Base-by-base conservation (phyloP, 2,888 invertebrate genomes). In the Phorcus lineatus region DNA sequence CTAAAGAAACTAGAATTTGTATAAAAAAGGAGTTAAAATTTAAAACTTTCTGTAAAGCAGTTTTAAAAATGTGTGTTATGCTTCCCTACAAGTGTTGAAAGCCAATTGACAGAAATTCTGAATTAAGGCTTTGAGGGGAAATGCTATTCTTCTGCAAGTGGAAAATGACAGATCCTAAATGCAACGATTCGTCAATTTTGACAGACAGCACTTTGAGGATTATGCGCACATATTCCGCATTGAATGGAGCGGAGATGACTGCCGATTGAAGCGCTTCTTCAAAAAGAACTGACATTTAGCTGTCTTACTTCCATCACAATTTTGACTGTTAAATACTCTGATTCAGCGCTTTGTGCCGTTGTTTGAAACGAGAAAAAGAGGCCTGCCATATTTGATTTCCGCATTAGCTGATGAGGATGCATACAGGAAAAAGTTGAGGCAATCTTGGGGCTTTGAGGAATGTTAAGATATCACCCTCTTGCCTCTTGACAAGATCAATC, bases 161-260 rank as follows among this genome's bases (percentile, higher is more conserved):
- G 53, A 40, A 75, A 75, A 75, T 75, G 75, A 75, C 75, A 75
- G 47, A 40, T 24, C 54, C 22, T 17, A 54, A 75, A 75, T 53
- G 54, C 19, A 54, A 54, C 54, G 53, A 75, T 75, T 54, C 75
- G 54, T 75, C 75, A 75, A 54, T 22, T 28, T 53, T 75, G 75
- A 75, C 75, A 75, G 52, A 52, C 22, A 19, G 31, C 40, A 70
- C 70, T 70, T 70, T 70, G 31, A 31, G 70, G 70, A 36, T 70
- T 70, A 36, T 36, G 31, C 31, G n/a, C 36, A 28, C 40, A 40
- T 70, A 40, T 70, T 19, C 36, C 19, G 40, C 16, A 13, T 36
- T 19, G 36, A 70, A 40, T 40, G 40, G 17, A n/a, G 19, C 17
- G 9, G 19, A 31, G 28, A 36, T n/a, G 19, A 24, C 31, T 70